These are phyloP conservation scores for Drymonia ruficornis DNA, from an alignment of 2,888 invertebrate species.

Conservation along the genomic window DNA sequence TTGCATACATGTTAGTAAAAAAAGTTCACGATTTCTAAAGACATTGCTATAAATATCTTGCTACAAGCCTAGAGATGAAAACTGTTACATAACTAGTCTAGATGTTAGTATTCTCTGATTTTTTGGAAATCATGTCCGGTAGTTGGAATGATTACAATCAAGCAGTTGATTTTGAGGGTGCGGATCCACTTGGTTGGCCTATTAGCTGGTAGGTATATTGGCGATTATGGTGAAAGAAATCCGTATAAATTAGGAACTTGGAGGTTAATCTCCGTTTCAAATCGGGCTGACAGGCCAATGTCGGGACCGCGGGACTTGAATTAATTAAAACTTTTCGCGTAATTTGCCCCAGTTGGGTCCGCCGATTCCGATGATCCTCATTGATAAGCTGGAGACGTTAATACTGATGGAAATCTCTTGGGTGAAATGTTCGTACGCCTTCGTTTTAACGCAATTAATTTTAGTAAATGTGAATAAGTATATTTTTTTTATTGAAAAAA, in stretches of 20 bases:
- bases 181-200: no score
- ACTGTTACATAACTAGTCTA: no score
- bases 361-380: not conserved
- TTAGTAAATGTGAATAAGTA: no score
- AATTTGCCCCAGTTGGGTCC: conserved; percentile 1
- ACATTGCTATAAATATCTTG: not conserved
- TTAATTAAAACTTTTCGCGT: conserved; percentile 41
- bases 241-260: not conserved
- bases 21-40: not conserved
- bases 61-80: no score
- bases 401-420: not conserved
- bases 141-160: not conserved
- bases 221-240: conserved; percentile 7
- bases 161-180: no score
- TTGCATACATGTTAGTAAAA: conserved; percentile 4
- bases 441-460: no score
- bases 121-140: not conserved
- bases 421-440: no score
- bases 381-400: not conserved
- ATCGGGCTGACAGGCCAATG: conserved; percentile 14
- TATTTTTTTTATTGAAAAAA: no score
- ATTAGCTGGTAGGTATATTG: no score
- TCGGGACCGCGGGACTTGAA: conserved; percentile 10
- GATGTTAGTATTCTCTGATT: not conserved
- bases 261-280: conserved; percentile 33